Evolutionary conservation across 2,888 invertebrate genomes (phyloP).

Genomic region (Habrosyne pyritoides): DNA sequence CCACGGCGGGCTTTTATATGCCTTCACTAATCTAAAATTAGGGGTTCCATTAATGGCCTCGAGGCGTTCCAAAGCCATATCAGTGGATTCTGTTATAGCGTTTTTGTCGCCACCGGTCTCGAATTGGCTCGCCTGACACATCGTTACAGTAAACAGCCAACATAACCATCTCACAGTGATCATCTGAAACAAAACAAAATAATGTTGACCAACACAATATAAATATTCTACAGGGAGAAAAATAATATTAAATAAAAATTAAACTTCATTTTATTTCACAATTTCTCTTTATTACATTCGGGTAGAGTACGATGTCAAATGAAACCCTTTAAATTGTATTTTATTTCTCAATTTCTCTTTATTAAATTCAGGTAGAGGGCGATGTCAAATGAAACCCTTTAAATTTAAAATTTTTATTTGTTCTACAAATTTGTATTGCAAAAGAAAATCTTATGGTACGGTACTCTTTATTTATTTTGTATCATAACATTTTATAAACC

Average conservation of each 20-base stretch:
- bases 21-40: constrained; percentile 81
- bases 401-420: constrained; percentile 69
- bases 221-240: constrained; percentile 30
- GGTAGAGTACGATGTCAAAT: constrained; percentile 73
- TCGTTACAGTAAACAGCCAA: constrained; percentile 49
- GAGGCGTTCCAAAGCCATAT: constrained; percentile 69
- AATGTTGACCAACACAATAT: constrained; percentile 46
- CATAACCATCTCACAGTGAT: constrained; percentile 52
- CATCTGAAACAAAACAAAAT: constrained; percentile 79
- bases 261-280: constrained; percentile 77
- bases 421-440: constrained; percentile 45
- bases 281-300: constrained; percentile 73
- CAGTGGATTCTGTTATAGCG: constrained; percentile 56
- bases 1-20: constrained; percentile 84
- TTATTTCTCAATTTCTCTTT: too few species aligned
- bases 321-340: constrained; percentile 76
- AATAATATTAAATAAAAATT: constrained; percentile 60
- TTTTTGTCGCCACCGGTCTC: constrained; percentile 67
- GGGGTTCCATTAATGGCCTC: constrained; percentile 83
- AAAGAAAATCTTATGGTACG: constrained; percentile 4
- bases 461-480: background rate
- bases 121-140: constrained; percentile 64
- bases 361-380: constrained; percentile 60
- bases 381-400: constrained; percentile 78
- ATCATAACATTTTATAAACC: constrained; percentile 14